Percentiles rank a stretch among this genome's conserved stretches.
Conservation (phyloP, 2,797 vertebrate genomes). For the Distichodus sexfasciatus region DNA sequence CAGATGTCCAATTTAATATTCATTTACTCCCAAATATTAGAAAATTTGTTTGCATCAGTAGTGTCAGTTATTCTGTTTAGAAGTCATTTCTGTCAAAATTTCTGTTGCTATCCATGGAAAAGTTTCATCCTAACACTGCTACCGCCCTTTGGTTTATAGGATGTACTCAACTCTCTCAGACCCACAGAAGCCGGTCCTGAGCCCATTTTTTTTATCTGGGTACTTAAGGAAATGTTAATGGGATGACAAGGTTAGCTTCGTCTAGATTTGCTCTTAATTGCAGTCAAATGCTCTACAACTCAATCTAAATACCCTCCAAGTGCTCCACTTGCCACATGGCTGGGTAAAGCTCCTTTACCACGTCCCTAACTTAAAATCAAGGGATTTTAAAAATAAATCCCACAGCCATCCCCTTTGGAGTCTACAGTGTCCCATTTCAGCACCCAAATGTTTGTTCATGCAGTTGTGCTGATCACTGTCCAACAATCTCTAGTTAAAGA, state of each 20-base stretch:
- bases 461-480: slow-evolving; percentile 27
- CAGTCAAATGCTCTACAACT: background rate
- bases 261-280: background rate
- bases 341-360: background rate
- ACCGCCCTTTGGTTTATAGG: background rate
- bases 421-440: background rate
- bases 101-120: background rate
- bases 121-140: background rate
- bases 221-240: background rate
- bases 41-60: background rate
- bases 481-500: background rate
- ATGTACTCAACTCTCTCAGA: background rate
- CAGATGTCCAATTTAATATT: background rate
- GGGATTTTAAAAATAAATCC: background rate
- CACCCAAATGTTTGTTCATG: background rate
- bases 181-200: background rate
- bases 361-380: background rate
- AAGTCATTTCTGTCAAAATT: background rate
- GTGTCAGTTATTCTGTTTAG: background rate
- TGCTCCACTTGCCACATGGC: background rate
- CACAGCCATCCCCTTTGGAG: background rate
- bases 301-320: background rate
- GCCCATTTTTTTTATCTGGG: background rate
- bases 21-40: too few relatives aligned
- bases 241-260: background rate